A percentile compares a stretch with the other conserved stretches of the same genome.
Evolutionary conservation across 1,140 invertebrate genomes (phyloP).

Genomic region (Drosophila athabasca): DNA sequence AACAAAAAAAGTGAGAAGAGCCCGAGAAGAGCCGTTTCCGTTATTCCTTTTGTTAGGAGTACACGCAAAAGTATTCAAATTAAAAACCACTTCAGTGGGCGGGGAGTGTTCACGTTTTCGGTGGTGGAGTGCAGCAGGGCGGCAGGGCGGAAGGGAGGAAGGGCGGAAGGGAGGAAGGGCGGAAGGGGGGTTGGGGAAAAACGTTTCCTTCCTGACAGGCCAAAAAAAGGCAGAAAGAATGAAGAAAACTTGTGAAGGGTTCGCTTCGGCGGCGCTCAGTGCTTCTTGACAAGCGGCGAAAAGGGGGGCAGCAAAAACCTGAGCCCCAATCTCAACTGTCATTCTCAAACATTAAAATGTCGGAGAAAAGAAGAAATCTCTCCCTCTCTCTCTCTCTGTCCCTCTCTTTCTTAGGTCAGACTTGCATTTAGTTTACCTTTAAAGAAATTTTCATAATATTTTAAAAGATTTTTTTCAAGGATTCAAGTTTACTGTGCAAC

Average conservation of each 20-base stretch:
- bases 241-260: constrained; percentile 29
- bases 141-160: too few relatives aligned
- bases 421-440: too few relatives aligned
- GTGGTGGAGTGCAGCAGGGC: constrained; percentile 5
- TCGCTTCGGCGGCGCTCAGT: not conserved
- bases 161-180: too few relatives aligned
- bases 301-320: too few relatives aligned
- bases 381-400: too few relatives aligned
- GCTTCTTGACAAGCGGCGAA: constrained; percentile 7
- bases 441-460: too few relatives aligned
- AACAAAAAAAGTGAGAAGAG: constrained; percentile 29
- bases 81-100: constrained; percentile 70
- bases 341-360: too few relatives aligned
- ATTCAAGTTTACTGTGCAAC: too few relatives aligned
- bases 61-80: constrained; percentile 73
- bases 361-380: too few relatives aligned
- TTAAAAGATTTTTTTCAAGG: too few relatives aligned
- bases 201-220: constrained; percentile 56
- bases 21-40: constrained; percentile 7
- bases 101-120: constrained; percentile 36
- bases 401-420: too few relatives aligned
- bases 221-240: constrained; percentile 11
- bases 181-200: constrained; percentile 33
- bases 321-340: too few relatives aligned
- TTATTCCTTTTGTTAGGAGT: constrained; percentile 7